Percentiles rank a stretch among this genome's conserved stretches.
phyloP scores from a whole-genome alignment of 2,888 invertebrate genomes.

The Campopleginae sp. region DNA sequence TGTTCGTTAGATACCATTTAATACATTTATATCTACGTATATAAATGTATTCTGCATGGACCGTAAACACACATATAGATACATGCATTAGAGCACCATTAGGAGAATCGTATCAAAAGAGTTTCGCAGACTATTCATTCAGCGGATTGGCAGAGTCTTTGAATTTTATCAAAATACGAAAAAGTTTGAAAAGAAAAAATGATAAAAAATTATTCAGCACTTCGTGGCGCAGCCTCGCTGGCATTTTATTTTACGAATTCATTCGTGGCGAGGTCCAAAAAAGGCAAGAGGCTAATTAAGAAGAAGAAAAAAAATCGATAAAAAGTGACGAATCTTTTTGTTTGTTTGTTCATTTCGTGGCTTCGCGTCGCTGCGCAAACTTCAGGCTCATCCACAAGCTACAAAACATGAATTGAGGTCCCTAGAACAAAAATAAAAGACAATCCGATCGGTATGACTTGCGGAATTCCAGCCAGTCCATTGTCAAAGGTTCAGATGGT shows the following conservation, averaged over 20 bases:
- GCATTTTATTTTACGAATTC: neutral
- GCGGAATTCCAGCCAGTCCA: slow-evolving; percentile 11
- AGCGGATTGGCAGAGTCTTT: too few relatives aligned
- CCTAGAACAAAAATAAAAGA: neutral
- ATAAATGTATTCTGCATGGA: slow-evolving; percentile 9
- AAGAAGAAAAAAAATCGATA: too few relatives aligned
- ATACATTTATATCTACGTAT: neutral
- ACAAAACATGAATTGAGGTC: neutral
- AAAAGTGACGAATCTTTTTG: too few relatives aligned
- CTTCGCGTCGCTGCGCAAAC: too few relatives aligned
- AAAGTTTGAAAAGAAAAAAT: too few relatives aligned
- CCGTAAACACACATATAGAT: slow-evolving; percentile 18
- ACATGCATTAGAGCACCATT: neutral
- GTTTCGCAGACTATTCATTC: neutral
- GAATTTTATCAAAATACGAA: neutral
- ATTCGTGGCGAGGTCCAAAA: too few relatives aligned
- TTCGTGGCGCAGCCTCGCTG: too few relatives aligned
- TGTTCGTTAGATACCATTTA: slow-evolving; percentile 69
- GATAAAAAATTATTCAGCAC: too few relatives aligned
- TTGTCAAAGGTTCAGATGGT: slow-evolving; percentile 1
- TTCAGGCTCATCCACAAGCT: too few relatives aligned
- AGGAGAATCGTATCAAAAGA: slow-evolving; percentile 29
- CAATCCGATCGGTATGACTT: neutral
- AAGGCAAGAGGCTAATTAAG: too few relatives aligned
- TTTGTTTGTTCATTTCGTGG: too few relatives aligned